Evolutionary conservation across 2,113 vertebrate genomes (phyloP), one percentile per base, ranked within the genome.

Genomic region (Eidolon helvum): DNA sequence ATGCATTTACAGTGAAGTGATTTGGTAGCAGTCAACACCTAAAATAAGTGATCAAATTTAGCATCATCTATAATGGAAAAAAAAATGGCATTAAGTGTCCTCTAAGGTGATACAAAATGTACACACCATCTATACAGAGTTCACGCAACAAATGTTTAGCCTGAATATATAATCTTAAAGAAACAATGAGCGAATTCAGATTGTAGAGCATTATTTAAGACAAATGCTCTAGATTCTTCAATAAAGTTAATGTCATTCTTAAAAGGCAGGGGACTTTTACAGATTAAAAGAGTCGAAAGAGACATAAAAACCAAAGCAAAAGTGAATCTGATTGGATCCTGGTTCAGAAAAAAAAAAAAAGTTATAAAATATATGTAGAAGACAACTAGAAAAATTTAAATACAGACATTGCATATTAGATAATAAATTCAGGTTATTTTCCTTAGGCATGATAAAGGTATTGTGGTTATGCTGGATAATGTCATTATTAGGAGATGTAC

Each of bases 261-360:
- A 69, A 33, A 35, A 59, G 12, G 9, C 48, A 55, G 35, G 26
- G 35, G 19, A 77, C 35, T 80, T 35, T 65, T 87, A 22, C 59
- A 71, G 1, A 75, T 80, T 94, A 86, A 97, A 80, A 92, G 61
- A 66, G 28, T 68, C 43, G 75, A 97, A 80, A 92, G 61, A 66
- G n/a, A 74, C 43, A 38, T 66, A 90, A 90, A 82, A 86, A 33
- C 6, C 61, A 86, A 97, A 77, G 15, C 43, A 74, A 5, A 92
- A 90, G 10, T 77, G 16, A 96, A 61, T 26, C 28, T 35, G 33
- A 94, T 0, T 96, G 43, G 66, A 88, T 15, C 38, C 35, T 71
- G 22, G 4, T 65, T 48, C 30, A 33, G n/a, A 1, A 40, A 65
- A 78, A 83, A 45, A 16, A 74, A 71, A n/a, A 24, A 24, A 65